Conservation (phyloP, 2,888 invertebrate genomes). For the Cheilosia soror region DNA sequence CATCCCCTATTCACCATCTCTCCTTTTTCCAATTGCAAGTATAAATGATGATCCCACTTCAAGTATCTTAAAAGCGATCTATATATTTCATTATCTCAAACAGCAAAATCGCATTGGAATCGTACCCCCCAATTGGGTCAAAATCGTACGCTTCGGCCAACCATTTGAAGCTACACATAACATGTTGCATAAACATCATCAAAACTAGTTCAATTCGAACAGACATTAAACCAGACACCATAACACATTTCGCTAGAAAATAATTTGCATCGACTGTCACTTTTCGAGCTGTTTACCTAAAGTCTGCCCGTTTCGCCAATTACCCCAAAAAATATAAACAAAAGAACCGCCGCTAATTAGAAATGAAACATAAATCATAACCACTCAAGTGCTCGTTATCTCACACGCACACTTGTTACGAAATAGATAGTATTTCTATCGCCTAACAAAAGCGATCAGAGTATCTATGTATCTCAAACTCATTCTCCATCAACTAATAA, state of each 20-base stretch:
- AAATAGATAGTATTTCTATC: background rate
- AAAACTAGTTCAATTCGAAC: background rate
- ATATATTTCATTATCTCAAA: too few species aligned
- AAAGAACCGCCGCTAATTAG: conserved; percentile 4
- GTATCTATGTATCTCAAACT: conserved; percentile 1
- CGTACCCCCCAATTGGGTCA: background rate
- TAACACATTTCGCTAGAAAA: background rate
- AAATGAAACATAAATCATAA: conserved; percentile 25
- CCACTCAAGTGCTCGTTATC: conserved; percentile 6
- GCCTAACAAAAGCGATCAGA: too few species aligned
- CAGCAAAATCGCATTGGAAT: too few species aligned
- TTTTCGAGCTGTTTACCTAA: too few species aligned
- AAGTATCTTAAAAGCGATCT: too few species aligned
- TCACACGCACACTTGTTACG: conserved; percentile 28
- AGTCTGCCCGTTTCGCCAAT: conserved; percentile 3
- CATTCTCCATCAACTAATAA: conserved; percentile 4
- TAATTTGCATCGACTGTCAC: conserved; percentile 14
- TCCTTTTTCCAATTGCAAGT: too few species aligned
- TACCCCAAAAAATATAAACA: conserved; percentile 2
- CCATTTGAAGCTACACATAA: background rate
- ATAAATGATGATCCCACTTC: too few species aligned
- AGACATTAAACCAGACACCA: background rate
- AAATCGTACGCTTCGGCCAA: background rate
- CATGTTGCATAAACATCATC: background rate
- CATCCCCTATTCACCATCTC: too few species aligned